A percentile compares a stretch with the other conserved stretches of the same genome.
Conservation (phyloP, 2,113 vertebrate genomes). For the Erinaceus europaeus region DNA sequence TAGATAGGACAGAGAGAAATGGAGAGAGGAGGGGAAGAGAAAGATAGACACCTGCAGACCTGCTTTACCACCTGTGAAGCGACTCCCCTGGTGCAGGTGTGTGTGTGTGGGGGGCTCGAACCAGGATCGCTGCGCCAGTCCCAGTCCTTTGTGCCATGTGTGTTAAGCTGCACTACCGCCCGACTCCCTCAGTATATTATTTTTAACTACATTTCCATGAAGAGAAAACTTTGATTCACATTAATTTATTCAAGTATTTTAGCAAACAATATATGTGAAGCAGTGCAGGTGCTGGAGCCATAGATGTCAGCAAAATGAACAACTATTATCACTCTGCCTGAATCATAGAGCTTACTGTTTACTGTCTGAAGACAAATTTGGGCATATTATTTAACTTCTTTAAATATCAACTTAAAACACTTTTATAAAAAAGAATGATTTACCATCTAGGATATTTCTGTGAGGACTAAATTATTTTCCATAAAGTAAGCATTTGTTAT, state of each 20-base stretch:
- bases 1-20: no score
- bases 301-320: background rate
- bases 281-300: background rate
- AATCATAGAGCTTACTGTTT: constrained; percentile 1
- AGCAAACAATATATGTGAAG: background rate
- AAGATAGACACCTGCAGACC: no score
- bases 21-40: no score
- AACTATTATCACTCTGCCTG: background rate
- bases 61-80: no score
- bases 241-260: constrained; percentile 15
- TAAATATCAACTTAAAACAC: no score
- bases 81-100: no score
- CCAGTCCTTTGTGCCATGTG: no score
- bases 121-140: no score
- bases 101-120: no score
- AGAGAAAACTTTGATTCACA: constrained; percentile 11
- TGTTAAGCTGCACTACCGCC: no score
- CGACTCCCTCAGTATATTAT: background rate
- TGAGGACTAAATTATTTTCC: background rate
- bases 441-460: background rate
- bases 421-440: no score
- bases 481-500: background rate
- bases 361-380: background rate
- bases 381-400: constrained; percentile 18
- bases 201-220: constrained; percentile 16